Conservation (phyloP, 2,797 vertebrate species). For the Typhlichthys eigenmanni region DNA sequence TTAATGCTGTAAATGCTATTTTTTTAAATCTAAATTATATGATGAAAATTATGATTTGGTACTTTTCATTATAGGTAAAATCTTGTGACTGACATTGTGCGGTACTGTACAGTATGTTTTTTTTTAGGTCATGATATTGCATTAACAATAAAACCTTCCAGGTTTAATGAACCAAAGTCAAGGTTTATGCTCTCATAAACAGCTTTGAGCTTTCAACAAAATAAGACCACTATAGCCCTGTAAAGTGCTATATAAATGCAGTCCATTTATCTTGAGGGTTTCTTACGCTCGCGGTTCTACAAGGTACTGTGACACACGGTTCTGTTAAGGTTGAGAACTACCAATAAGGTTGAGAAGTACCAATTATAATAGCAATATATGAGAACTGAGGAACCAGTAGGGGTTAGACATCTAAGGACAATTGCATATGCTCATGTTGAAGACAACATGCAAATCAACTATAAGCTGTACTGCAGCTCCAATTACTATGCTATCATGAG, state of each 20-base stretch:
- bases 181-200: neutral
- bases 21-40: too few species aligned
- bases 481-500: too few species aligned
- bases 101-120: neutral
- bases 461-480: too few species aligned
- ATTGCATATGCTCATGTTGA: too few species aligned
- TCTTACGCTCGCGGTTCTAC: neutral
- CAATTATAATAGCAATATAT: too few species aligned
- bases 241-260: too few species aligned
- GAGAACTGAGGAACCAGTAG: too few species aligned
- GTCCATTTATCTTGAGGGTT: neutral
- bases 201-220: neutral
- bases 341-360: neutral
- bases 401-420: neutral
- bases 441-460: too few species aligned
- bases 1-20: too few species aligned
- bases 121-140: neutral
- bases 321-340: neutral
- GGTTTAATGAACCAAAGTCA: neutral
- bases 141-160: conserved; percentile 5
- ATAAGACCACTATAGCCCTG: neutral
- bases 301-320: neutral
- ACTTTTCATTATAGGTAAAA: neutral
- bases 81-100: neutral
- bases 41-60: neutral